Evolutionary conservation across 2,113 vertebrate genomes (phyloP).

Genomic region (Ochotona curzoniae): DNA sequence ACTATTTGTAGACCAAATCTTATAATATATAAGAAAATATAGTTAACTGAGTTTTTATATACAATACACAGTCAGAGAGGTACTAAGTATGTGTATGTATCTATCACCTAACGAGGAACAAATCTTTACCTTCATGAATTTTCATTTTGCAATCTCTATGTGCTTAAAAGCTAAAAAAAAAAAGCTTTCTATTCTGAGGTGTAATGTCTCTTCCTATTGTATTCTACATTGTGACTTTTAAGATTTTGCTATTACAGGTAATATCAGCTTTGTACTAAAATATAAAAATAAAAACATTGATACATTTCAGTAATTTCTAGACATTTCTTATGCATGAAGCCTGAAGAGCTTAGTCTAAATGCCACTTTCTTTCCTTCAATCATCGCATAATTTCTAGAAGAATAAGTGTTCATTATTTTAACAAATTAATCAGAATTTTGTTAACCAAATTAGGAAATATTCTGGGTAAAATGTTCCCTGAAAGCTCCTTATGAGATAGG

Average conservation of each 20-base stretch:
- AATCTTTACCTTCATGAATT: not conserved
- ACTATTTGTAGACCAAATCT: not conserved
- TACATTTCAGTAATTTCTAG: constrained; percentile 56
- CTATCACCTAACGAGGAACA: not conserved
- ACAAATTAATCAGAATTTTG: constrained; percentile 60
- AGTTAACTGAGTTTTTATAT: not conserved
- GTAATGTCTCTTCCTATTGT: not conserved
- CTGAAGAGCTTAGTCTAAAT: constrained; percentile 66
- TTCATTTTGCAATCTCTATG: not conserved
- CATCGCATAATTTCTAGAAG: constrained; percentile 60
- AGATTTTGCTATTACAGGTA: constrained; percentile 35
- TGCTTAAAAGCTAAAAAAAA: not conserved
- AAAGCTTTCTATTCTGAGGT: constrained; percentile 13
- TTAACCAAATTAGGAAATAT: constrained; percentile 76
- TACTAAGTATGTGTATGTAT: not conserved
- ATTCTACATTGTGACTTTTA: not conserved
- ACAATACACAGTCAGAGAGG: not conserved
- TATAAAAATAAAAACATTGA: constrained; percentile 65
- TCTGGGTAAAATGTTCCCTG: constrained; percentile 19
- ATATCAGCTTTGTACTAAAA: constrained; percentile 37
- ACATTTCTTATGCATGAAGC: constrained; percentile 62
- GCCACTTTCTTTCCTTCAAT: constrained; percentile 70
- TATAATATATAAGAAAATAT: not conserved
- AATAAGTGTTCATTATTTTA: constrained; percentile 65
- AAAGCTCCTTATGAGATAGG: constrained; percentile 24